These are phyloP conservation scores for Caenorhabditis brenneri DNA, from an alignment of 1,140 invertebrate genomes.

Conservation along the genomic window DNA sequence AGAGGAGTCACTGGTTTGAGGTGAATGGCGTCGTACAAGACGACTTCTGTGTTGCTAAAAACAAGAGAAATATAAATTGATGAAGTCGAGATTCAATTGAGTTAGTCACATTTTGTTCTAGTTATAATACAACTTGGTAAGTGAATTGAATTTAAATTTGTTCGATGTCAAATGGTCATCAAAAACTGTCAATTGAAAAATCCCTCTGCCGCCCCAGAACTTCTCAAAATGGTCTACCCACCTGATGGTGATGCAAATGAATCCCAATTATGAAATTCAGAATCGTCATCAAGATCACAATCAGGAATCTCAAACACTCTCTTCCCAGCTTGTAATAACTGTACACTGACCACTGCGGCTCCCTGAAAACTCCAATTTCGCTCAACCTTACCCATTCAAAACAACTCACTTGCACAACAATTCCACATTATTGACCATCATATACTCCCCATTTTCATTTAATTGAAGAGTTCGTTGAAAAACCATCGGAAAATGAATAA, in stretches of 20 bases:
- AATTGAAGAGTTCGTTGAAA: conserved; percentile 60
- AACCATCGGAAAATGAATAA: conserved; percentile 64
- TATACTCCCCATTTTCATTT: conserved; percentile 45
- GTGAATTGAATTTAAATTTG: no score
- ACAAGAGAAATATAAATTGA: no score
- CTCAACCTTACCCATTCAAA: background rate
- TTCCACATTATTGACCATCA: conserved; percentile 59
- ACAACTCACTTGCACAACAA: conserved; percentile 58
- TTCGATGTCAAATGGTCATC: no score
- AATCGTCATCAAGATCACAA: conserved; percentile 62
- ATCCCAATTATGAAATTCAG: conserved; percentile 65
- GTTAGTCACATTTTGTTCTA: background rate
- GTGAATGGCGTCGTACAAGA: conserved; percentile 17
- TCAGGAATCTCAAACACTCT: conserved; percentile 63
- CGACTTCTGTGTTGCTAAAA: background rate
- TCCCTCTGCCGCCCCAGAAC: no score
- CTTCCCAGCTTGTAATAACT: conserved; percentile 67
- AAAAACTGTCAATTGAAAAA: no score
- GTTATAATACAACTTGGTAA: no score
- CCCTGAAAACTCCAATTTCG: conserved; percentile 54
- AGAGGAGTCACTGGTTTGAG: background rate
- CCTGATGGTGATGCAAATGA: conserved; percentile 64
- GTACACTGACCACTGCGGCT: conserved; percentile 63
- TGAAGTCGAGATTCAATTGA: no score
- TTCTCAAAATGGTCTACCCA: no score